These are phyloP conservation scores for Ochotona princeps DNA, from an alignment of 2,113 vertebrate genomes.

Conservation along the genomic window DNA sequence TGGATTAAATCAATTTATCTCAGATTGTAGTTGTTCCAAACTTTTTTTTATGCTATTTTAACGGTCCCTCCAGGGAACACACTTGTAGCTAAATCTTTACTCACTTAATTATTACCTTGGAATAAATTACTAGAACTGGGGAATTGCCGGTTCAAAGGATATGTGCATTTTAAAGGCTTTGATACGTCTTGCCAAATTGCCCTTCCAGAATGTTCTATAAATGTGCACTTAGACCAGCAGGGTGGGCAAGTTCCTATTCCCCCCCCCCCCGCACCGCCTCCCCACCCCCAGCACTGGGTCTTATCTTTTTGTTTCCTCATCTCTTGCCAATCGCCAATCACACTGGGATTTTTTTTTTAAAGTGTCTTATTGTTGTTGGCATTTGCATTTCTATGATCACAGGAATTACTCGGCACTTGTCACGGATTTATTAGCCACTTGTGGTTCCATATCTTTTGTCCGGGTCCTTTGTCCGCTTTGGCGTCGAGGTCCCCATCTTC, in stretches of 20 bases:
- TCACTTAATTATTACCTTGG: constrained; percentile 68
- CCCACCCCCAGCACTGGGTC: neutral
- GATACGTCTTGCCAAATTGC: constrained; percentile 29
- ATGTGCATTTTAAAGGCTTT: constrained; percentile 9
- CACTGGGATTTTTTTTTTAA: neutral
- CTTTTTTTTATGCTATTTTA: constrained; percentile 48
- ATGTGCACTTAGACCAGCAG: neutral
- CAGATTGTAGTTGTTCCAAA: neutral
- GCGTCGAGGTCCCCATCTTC: neutral
- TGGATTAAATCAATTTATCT: neutral
- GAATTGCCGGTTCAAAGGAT: constrained; percentile 56
- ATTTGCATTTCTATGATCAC: constrained; percentile 47
- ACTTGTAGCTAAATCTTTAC: constrained; percentile 61
- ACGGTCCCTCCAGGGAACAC: constrained; percentile 61
- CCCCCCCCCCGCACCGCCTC: neutral
- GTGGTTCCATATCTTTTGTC: constrained; percentile 60
- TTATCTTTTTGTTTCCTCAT: constrained; percentile 7
- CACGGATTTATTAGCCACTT: constrained; percentile 61
- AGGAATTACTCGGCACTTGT: neutral
- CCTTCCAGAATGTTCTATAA: constrained; percentile 21
- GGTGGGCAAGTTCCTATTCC: neutral
- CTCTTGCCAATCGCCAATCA: constrained; percentile 40
- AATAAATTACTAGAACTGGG: constrained; percentile 51
- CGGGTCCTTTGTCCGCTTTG: neutral
- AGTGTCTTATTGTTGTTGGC: constrained; percentile 1